Base-by-base conservation (phyloP, 2,797 vertebrate species). In the Perodicticus potto region DNA sequence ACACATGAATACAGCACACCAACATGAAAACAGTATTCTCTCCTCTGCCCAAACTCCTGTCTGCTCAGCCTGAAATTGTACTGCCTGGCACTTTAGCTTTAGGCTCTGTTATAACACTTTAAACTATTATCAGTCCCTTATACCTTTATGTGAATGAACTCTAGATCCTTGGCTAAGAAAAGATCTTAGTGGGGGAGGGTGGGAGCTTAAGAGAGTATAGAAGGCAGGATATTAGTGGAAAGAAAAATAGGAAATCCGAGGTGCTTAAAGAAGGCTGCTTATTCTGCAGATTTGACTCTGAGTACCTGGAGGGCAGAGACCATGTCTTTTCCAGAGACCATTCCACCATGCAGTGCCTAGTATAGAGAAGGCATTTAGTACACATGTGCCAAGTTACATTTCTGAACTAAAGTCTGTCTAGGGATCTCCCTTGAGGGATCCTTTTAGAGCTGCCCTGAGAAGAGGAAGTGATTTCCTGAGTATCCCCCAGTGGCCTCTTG, bases 121-220 rank as follows among this genome's bases (percentile, higher is more conserved):
- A 27, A 43, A 40, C 49, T 53, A 3, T 43, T 32, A 40, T 37
- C 55, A 53, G 84, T 57, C 12, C 8, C 70, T 88, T 61, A 1
- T 4, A 19, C 57, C 84, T 59, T 63, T 23, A 0, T 37, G 23
- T 89, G 65, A n/a, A n/a, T 67, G 72, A 74, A n/a, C 70, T 43
- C 32, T 22, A 19, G 40, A 37, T 14, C 45, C 63, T 67, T 23
- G 16, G 37, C 49, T 43, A 13, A 49, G 69, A 59, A 45, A 55
- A 72, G 57, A 45, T 4, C 5, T 83, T 40, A 25, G 2, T 55
- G 57, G 22, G 19, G 40, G 57, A 63, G 0, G 0, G 0, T 73
- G 43, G 0, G 0, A 55, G 29, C 25, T 61, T 0, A 45, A 5
- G 5, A 40, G 16, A 10, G 63, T 0, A 82, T 70, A 59, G 49